Conservation (phyloP, 2,113 vertebrate species). For the Bujurquina vittata region DNA sequence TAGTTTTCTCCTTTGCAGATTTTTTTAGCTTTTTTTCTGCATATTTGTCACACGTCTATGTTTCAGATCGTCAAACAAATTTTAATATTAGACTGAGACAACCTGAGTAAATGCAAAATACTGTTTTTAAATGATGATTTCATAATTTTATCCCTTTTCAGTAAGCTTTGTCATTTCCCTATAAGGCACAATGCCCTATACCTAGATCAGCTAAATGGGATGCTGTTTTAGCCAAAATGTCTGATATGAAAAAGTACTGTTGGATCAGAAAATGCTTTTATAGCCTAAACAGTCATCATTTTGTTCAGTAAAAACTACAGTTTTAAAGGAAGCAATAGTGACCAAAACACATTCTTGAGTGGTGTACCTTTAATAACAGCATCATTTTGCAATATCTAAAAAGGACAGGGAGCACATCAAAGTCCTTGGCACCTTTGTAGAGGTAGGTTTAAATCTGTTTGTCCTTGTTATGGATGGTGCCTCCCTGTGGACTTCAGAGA, state of each 20-base stretch:
- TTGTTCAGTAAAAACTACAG: background rate
- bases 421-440: background rate
- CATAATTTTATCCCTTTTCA: too few species aligned
- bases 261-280: background rate
- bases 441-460: background rate
- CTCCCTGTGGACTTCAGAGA: constrained; percentile 36
- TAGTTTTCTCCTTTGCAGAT: too few species aligned
- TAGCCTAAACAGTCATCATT: background rate
- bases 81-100: too few species aligned
- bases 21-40: too few species aligned
- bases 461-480: constrained; percentile 4
- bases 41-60: too few species aligned
- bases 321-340: background rate
- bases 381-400: background rate
- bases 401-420: background rate
- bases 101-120: too few species aligned
- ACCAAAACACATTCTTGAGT: background rate
- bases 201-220: background rate
- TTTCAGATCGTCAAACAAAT: too few species aligned
- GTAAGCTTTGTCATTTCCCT: too few species aligned
- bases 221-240: background rate
- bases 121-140: too few species aligned
- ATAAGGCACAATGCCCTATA: too few species aligned
- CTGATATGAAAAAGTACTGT: background rate
- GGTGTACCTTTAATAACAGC: background rate